Evolutionary conservation across 1,140 invertebrate species (phyloP), one percentile per base, ranked within the genome.

Genomic region (Drosophila azteca): DNA sequence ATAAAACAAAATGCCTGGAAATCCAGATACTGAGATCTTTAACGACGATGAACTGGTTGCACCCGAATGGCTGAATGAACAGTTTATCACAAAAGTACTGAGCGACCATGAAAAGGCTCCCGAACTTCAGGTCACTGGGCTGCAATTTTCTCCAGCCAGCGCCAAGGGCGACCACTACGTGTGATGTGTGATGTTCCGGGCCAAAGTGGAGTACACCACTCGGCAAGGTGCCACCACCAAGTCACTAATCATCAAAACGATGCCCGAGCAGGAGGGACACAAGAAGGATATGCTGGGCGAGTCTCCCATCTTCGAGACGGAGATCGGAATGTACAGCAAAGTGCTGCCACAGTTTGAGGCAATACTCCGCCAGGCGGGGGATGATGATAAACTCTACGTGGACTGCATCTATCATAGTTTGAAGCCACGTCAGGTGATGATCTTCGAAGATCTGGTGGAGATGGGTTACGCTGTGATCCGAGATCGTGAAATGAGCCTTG

Each of bases 91-190:
- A 5, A 39, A 70, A 29, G 85, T 79, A 7, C 52, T 91, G 1
- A 45, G 13, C 0, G 20, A 51, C 1, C 35, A 76, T 41, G 65
- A 84, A 41, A 64, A 65, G 8, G 54, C 50, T 6, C 22, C 65
- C 13, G 49, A 58, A 9, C 4, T 87, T 2, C 53, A 65, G 20
- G 60, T 91, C 0, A 17, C 44, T 1, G 57, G 74, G 13, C 7
- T 87, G 0, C 59, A 61, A 15, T 64, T 84, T 0, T 75, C 77
- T 3, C 90, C 90, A 5, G 90, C 90, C 2, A 81, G 71, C 20
- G 67, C 31, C 22, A 88, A 88, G 44, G 85, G 82, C 0, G 90
- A 91, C 73, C 90, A 91, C 46, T 91, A 90, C 76, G 90, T 51
- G 46, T 91, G 6, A 90, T 77, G 90, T 51, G 46, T 91, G 6